Base-by-base conservation (phyloP, 2,888 invertebrate genomes). In the Hyppa rectilinea region DNA sequence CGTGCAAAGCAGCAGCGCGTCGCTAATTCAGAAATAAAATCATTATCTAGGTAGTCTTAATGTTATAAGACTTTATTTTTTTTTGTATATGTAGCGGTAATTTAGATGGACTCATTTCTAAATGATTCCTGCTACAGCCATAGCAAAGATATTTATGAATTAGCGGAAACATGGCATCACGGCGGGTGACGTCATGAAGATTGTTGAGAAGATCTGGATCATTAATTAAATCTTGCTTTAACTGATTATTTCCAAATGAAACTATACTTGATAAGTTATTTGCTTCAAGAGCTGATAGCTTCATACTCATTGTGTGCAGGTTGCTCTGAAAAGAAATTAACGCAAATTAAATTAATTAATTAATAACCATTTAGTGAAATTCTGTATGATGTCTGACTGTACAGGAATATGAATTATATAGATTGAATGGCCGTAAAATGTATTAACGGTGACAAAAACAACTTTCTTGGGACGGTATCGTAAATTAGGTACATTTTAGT, bases 251-350 rank as follows among this genome's bases (percentile, higher is more conserved):
- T 52, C 76, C 81, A 58, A 82, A 84, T 58, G 95, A 96, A 56
- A 95, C 89, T 55, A 86, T 93, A 86, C 90, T 93, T 23, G 97
- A 97, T 88, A 97, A 97, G 64, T 94, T 93, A 6, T 97, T 97
- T 12, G 96, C 97, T 93, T 95, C 97, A 82, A 96, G 96, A 81
- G 96, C 97, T 82, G 95, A 96, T 61, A 95, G 94, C 80, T 87
- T 96, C 72, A 88, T 89, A 83, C 84, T 76, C 36, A 88, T 83
- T 10, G 87, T 90, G 63, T 95, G 94, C 61, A 97, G 86, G 5
- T 89, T 87, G 72, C 96, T 96, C 97, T 97, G 91, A 87, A 96
- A 71, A 26, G 70, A 92, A 90, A 70, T 29, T 89, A 67, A 66
- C 67, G 55, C 56, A 29, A 59, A 29, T 43, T n/a, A 17, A 43